Conservation (phyloP, 2,888 invertebrate species). For the Atrina japonica region DNA sequence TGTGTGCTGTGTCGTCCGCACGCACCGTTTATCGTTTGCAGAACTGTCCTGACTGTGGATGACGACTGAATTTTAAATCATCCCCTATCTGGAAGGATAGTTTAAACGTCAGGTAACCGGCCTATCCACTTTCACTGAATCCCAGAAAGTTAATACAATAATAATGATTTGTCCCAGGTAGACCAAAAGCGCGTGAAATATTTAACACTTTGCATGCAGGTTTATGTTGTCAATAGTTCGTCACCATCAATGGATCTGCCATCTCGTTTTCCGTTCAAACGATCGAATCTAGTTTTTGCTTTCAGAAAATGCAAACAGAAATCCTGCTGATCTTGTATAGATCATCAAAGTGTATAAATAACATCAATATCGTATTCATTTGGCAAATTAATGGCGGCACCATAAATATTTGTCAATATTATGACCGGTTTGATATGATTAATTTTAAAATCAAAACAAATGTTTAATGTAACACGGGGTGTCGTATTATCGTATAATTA, state of each 20-base stretch:
- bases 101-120: slow-evolving; percentile 35
- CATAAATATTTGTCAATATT: not conserved
- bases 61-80: slow-evolving; percentile 50
- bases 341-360: slow-evolving; percentile 32
- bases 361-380: slow-evolving; percentile 24
- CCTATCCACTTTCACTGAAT: slow-evolving; percentile 42
- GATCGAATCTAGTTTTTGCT: slow-evolving; percentile 24
- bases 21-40: slow-evolving; percentile 25
- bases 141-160: slow-evolving; percentile 50
- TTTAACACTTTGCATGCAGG: slow-evolving; percentile 50
- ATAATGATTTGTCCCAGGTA: slow-evolving; percentile 53
- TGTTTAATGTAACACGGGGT: too few relatives aligned
- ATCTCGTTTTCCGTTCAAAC: slow-evolving; percentile 23
- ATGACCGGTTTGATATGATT: not conserved
- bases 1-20: not conserved
- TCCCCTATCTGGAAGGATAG: slow-evolving; percentile 36
- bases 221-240: slow-evolving; percentile 26
- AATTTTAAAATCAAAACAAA: not conserved
- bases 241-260: slow-evolving; percentile 19
- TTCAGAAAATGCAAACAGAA: slow-evolving; percentile 39
- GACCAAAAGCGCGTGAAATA: slow-evolving; percentile 59
- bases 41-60: not conserved
- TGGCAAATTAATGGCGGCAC: slow-evolving; percentile 34
- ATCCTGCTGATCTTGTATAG: slow-evolving; percentile 6
- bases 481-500: too few relatives aligned